Evolutionary conservation across 2,888 invertebrate genomes (phyloP), one percentile per base, ranked within the genome.

Genomic region (Brachyptera putata): DNA sequence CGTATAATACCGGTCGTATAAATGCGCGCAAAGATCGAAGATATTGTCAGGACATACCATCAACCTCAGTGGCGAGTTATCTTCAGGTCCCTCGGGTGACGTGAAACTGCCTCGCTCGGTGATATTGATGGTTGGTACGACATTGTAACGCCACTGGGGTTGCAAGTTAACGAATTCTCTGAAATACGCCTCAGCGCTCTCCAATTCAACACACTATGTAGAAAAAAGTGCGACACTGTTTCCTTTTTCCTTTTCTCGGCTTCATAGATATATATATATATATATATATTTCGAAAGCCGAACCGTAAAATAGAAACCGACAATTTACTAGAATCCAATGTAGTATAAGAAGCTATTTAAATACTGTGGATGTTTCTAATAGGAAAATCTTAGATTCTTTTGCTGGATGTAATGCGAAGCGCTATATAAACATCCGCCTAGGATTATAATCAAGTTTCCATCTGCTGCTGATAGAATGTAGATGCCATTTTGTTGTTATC

Each of bases 101-200:
- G n/a, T n/a, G n/a, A n/a, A n/a, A 11, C 16, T 24, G 46, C 24
- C 46, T 46, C 46, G 46, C 46, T 46, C 22, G 46, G 21, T 24
- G 46, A 46, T 46, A 46, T 46, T 46, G 46, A 46, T 46, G 46
- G 46, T 24, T 16, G 41, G 41, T 21, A 41, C 13, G 41, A 16
- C 41, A 21, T 18, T n/a, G n/a, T 1, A n/a, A 46, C 46, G 46
- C 46, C 46, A 46, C 46, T 46, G 46, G 46, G n/a, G 46, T 24
- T 21, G 3, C 46, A n/a, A 21, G 46, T 24, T 46, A 46, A 46
- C 46, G 46, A 46, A 46, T 46, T 46, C 46, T 46, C 22, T 2
- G 46, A 46, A 24, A 21, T n/a, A 46, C 21, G 46, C 24, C 46
- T 46, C 21, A 21, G n/a, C 24, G 21, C 46, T 3, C 46, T 46